Conservation (phyloP, 1,140 invertebrate genomes). For the Ylistrum balloti region DNA sequence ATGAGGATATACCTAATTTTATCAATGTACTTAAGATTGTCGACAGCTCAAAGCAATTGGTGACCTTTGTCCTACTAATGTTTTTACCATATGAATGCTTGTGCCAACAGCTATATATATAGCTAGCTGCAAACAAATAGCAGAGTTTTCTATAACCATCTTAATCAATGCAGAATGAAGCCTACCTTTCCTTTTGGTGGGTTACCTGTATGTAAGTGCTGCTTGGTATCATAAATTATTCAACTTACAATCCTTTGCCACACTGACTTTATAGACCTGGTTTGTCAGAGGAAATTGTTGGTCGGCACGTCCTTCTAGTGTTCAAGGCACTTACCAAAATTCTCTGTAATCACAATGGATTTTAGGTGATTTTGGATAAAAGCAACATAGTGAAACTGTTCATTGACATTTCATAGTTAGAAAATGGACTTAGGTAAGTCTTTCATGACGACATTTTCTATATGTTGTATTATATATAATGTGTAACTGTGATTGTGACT, state of each 20-base stretch:
- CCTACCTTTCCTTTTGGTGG: neutral
- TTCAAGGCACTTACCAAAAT: neutral
- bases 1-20: neutral
- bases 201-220: constrained; percentile 18
- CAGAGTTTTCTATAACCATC: neutral
- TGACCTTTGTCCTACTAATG: neutral
- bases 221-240: constrained; percentile 8
- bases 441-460: neutral
- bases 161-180: constrained; percentile 5
- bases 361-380: constrained; percentile 10
- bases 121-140: neutral
- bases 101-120: neutral
- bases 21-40: neutral
- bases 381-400: neutral
- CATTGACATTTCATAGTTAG: neutral
- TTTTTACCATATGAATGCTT: neutral
- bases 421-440: constrained; percentile 7
- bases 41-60: neutral
- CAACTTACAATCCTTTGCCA: neutral
- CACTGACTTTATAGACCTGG: neutral
- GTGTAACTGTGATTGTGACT: too few relatives aligned
- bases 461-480: too few relatives aligned
- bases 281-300: neutral
- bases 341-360: neutral
- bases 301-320: neutral